These are phyloP conservation scores for Tichodroma muraria DNA, from an alignment of 2,113 vertebrate genomes.

Conservation along the genomic window DNA sequence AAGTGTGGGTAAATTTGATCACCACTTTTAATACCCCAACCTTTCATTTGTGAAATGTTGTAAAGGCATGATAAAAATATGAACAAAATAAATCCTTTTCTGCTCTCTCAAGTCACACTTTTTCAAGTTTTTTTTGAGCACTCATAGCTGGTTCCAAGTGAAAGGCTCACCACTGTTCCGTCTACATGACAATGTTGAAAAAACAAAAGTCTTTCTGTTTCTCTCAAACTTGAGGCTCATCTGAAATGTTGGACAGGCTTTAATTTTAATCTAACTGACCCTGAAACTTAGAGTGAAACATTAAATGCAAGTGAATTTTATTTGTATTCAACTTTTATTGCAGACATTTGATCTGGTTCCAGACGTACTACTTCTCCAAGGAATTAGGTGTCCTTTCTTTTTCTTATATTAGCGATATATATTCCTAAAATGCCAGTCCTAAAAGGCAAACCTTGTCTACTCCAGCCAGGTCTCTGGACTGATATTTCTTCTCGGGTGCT, in stretches of 20 bases:
- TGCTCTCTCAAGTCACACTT: not conserved
- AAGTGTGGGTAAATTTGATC: not conserved
- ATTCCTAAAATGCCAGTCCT: not conserved
- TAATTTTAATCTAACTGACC: not conserved
- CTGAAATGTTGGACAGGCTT: not conserved
- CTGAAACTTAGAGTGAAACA: not conserved
- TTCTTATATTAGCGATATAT: not conserved
- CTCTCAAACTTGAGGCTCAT: not conserved
- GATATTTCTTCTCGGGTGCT: not conserved
- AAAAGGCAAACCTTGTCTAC: not conserved
- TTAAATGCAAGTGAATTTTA: not conserved
- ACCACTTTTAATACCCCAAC: not conserved
- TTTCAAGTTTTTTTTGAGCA: not conserved
- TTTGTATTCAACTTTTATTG: not conserved
- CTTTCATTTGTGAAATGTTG: not conserved
- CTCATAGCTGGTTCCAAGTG: not conserved
- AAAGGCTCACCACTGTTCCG: not conserved
- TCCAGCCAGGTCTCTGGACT: not conserved
- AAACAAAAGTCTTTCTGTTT: not conserved
- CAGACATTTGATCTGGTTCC: constrained; percentile 11
- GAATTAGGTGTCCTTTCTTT: not conserved
- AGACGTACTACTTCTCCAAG: not conserved
- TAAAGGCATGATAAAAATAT: not conserved
- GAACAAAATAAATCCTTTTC: not conserved
- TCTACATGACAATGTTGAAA: not conserved